phyloP scores from a whole-genome alignment of 2,888 invertebrate species.

The Heliconius charithonia region DNA sequence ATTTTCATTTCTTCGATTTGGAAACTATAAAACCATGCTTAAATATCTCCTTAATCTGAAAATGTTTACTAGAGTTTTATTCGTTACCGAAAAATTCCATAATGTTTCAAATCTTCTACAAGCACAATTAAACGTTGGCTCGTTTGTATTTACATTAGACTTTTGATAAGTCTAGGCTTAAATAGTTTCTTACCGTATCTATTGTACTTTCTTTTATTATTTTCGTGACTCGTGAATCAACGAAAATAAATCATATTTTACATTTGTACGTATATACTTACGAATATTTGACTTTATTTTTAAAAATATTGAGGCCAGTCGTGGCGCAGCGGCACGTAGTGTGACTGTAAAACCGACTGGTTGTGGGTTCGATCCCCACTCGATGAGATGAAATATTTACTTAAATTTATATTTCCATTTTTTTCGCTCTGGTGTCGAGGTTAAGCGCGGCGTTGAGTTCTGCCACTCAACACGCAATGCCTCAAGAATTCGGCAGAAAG shows the following conservation, averaged over 20 bases:
- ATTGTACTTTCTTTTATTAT: constrained; percentile 15
- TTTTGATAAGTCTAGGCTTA: constrained; percentile 11
- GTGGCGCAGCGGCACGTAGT: too few relatives aligned
- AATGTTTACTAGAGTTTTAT: neutral
- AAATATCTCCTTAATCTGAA: neutral
- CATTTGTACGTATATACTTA: neutral
- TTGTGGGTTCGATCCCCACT: too few relatives aligned
- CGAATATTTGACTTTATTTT: too few relatives aligned
- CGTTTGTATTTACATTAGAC: constrained; percentile 8
- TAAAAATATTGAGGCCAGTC: too few relatives aligned
- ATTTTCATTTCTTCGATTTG: neutral
- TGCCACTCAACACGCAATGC: too few relatives aligned
- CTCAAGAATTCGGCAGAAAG: too few relatives aligned
- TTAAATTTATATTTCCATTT: too few relatives aligned
- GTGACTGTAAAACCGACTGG: too few relatives aligned
- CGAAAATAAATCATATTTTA: neutral
- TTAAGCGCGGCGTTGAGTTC: too few relatives aligned
- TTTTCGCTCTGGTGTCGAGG: too few relatives aligned
- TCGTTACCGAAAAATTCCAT: neutral
- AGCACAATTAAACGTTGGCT: neutral
- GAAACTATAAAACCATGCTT: neutral
- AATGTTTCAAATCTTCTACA: neutral
- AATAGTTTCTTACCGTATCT: neutral
- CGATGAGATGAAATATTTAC: too few relatives aligned
- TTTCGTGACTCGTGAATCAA: neutral